Base-by-base conservation (phyloP, 2,797 vertebrate genomes). In the Numenius phaeopus region DNA sequence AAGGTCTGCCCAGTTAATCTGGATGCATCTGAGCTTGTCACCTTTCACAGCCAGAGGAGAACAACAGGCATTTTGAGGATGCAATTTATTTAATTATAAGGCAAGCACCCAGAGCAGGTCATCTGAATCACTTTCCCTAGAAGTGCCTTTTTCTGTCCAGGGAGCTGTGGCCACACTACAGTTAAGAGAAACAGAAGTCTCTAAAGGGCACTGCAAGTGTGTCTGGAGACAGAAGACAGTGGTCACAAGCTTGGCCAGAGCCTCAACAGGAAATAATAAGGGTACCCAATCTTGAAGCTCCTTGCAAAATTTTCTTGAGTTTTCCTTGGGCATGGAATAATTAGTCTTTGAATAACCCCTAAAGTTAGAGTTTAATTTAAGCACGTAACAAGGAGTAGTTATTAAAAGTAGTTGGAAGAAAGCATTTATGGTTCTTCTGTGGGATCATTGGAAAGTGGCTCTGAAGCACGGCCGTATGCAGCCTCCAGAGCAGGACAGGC, bases 391-490 rank as follows among this genome's bases (percentile, higher is more conserved):
- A 89, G 46, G 42, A 76, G 34, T 3, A 66, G 55, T 26, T 61
- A 40, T 14, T 17, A 62, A 52, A 87, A 70, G 34, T 1, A 54
- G 19, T 13, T 34, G 39, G 30, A 72, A 89, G 27, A n/a, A 52
- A 39, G 6, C 14, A 52, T 3, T 81, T n/a, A 10, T 0, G 9
- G 17, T 10, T 86, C 37, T 13, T 42, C 27, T 21, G 47, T 42
- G 21, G 39, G 21, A 2, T 40, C 34, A 30, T 3, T 72, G 42
- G 42, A 58, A 39, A 58, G 14, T 10, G 21, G 9, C 17, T 69
- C 10, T 78, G 58, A 34, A 88, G n/a, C n/a, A 39, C 0, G 0
- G 10, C 21, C 0, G 0, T 29, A 26, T 75, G 61, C 29, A 78
- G 11, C 61, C 9, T 54, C 40, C 22, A 34, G 76, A 78, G 34